Evolutionary conservation across 2,797 vertebrate species (phyloP).

Genomic region (Meda fulgida): DNA sequence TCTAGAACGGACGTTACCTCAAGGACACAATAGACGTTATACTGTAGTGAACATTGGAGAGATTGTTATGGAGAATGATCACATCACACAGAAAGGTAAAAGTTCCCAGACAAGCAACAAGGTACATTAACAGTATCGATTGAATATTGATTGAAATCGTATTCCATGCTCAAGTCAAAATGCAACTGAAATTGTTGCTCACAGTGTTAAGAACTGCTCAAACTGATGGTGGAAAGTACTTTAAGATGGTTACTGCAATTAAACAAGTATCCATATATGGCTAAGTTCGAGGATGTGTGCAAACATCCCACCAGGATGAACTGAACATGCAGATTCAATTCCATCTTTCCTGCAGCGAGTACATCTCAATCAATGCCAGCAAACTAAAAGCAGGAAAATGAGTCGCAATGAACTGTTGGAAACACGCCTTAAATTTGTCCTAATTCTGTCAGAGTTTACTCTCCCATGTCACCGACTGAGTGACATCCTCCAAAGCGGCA

Average conservation of each 20-base stretch:
- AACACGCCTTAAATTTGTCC: conserved; percentile 52
- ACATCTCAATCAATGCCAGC: conserved; percentile 19
- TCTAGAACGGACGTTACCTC: not conserved
- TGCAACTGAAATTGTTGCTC: not conserved
- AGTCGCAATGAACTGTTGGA: conserved; percentile 43
- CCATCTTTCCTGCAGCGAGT: conserved; percentile 15
- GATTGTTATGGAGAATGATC: not conserved
- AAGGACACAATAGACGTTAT: not conserved
- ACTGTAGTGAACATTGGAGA: not conserved
- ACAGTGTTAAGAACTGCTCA: not conserved
- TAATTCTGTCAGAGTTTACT: conserved; percentile 62
- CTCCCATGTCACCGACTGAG: conserved; percentile 45
- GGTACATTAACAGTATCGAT: not conserved
- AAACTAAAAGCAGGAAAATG: conserved; percentile 37
- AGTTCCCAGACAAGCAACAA: not conserved
- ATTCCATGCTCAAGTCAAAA: not conserved
- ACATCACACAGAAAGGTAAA: not conserved
- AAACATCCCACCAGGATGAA: conserved; percentile 31
- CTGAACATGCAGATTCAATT: conserved; percentile 31
- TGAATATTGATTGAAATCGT: not conserved
- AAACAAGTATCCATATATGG: not conserved
- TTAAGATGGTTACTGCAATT: not conserved
- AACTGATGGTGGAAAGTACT: not conserved
- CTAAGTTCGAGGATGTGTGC: not conserved
- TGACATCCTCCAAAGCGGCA: conserved; percentile 43